Base-by-base conservation (phyloP, 1,140 invertebrate genomes). In the Drosophila kurseongensis region DNA sequence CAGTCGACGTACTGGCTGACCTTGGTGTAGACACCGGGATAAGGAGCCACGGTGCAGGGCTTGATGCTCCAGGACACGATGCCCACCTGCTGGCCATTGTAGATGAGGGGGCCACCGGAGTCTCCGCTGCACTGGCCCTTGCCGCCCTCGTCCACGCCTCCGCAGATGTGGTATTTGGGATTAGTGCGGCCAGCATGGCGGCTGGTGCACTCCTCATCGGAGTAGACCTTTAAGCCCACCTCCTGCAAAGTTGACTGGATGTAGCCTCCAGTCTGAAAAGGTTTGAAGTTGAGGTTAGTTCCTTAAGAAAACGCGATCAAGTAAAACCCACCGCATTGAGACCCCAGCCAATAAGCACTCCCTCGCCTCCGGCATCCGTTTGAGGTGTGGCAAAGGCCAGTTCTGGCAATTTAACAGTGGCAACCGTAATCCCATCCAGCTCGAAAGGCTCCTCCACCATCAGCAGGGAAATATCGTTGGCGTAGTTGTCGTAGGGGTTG, bases 101-200 rank as follows among this genome's bases (percentile, higher is more conserved):
- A 75, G 13, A 93, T n/a, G 0, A 93, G 72, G 0, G 93, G 93
- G 9, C 93, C 93, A 10, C 93, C 93, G 0, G 92, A 93, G 56
- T 93, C 93, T 2, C 93, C 93, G 42, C 85, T 93, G 77, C 93
- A 93, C 65, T 93, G 93, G n/a, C 93, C 93, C 75, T 92, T 93
- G 16, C 93, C 92, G 4, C 93, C 93, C 50, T 91, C 93, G 59
- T 85, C 79, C 13, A 93, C 80, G 6, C 93, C 93, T 0, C 90
- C 91, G 52, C 93, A 93, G 57, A 93, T 86, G 47, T 93, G 92
- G 10, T 91, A 80, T 0, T n/a, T 35, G 8, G 79, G 62, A 32
- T 91, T 45, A 0, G 83, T 89, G 10, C 32, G 38, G 1, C 76
- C 81, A 1, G 74, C 27, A 57, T 93, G 92, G 0, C 78, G 67